Evolutionary conservation across 2,888 invertebrate genomes (phyloP), one percentile per base, ranked within the genome.

Genomic region (Caprella mutica): DNA sequence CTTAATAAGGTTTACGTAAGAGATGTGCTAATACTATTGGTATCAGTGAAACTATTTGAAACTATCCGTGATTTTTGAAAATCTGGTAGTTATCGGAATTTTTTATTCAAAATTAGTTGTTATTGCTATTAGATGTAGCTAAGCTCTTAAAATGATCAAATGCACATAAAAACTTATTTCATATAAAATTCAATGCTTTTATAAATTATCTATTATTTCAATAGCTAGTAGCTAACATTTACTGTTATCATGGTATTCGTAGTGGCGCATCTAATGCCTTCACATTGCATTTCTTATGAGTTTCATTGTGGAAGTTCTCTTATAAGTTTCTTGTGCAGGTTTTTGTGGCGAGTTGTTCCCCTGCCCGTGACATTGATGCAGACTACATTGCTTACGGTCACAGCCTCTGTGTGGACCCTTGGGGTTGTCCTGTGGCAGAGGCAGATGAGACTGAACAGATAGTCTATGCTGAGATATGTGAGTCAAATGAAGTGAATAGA

Each of bases 371-470:
- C 70, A 69, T 69, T 43, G 72, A 72, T 5, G 80, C 87, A 2
- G 78, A 78, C 0, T 96, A 93, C 72, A 79, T 86, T 39, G 88
- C 91, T 12, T 94, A 85, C 80, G 94, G 92, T 0, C 91, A 94
- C 73, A 84, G 88, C 12, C 79, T 83, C 70, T 75, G 89, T 9
- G 81, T 86, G 9, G 81, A 83, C 76, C 94, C 94, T 0, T 89
- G 90, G 88, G 85, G 85, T 0, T 78, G 81, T 58, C 80, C 92
- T 0, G 71, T 84, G 3, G 77, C 77, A 0, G 78, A 80, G 68
- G 80, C 90, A 26, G 83, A 82, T 30, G 81, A 82, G 65, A 75
- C 77, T 3, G 85, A 88, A 67, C 81, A 80, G 53, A 80, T 85
- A 55, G 70, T 93, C 12, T 76, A 83, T 58, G 81, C 79, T 52